phyloP scores from a whole-genome alignment of 2,888 invertebrate species.

The Melipona beecheii region DNA sequence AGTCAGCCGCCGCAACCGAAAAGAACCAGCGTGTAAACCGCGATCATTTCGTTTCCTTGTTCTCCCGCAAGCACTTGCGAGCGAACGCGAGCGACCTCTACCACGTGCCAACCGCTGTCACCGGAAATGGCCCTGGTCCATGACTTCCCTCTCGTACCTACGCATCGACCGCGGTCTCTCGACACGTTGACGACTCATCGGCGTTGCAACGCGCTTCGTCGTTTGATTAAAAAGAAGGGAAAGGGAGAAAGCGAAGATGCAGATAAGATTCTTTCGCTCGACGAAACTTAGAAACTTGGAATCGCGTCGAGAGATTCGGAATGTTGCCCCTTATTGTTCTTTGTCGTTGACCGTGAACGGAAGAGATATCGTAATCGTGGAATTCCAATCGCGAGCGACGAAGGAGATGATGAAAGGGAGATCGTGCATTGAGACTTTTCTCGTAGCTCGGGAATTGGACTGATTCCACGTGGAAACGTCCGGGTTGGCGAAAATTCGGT shows the following conservation, averaged over 20 bases:
- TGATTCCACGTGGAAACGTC: background rate
- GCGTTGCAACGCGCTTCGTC: background rate
- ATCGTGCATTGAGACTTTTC: background rate
- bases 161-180: constrained; percentile 28
- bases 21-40: constrained; percentile 76
- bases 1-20: constrained; percentile 75
- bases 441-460: background rate
- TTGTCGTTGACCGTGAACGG: constrained; percentile 2
- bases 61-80: constrained; percentile 50
- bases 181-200: constrained; percentile 5
- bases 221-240: no score
- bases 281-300: background rate
- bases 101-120: constrained; percentile 50
- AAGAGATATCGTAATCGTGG: constrained; percentile 17
- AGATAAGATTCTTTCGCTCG: no score
- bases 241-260: no score
- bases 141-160: constrained; percentile 36
- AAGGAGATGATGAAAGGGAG: background rate
- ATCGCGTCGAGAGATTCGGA: constrained; percentile 1
- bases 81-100: constrained; percentile 18
- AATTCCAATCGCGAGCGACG: constrained; percentile 42
- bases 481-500: constrained; percentile 44
- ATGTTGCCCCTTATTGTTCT: background rate
- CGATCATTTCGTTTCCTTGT: constrained; percentile 76
- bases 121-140: constrained; percentile 46